Evolutionary conservation across 2,888 invertebrate species (phyloP), one percentile per base, ranked within the genome.

Genomic region (Panzeria rudis): DNA sequence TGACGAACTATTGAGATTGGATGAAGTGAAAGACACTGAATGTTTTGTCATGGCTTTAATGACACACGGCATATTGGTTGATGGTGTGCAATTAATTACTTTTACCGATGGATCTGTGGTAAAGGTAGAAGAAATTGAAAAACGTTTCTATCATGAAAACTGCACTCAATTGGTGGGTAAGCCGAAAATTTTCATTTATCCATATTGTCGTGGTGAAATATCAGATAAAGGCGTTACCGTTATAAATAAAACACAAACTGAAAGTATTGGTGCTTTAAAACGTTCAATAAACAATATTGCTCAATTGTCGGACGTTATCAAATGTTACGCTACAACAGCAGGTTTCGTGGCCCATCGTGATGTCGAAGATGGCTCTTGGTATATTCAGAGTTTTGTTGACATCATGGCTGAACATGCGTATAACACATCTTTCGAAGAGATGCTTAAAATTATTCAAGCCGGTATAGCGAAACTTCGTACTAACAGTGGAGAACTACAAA

Each of bases 171-270:
- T 96, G 82, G 88, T 90, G 11, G 93, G 93, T 72, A 94, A 95
- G 88, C 96, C 96, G 25, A 96, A 96, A 92, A 94, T 96, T 76
- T 95, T 96, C 89, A 93, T 96, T 81, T 95, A 96, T 89, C 96
- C 96, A 89, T 94, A 94, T 87, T 96, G 96, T 92, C 94, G 93
- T 56, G 93, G 93, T 13, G 77, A 86, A 20, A 83, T 86, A 13
- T 88, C 90, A n/a, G 93, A 92, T 87, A 88, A 88, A 54, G 93
- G 93, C 44, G 88, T 88, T 25, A 29, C 23, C 4, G 25, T 73
- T 52, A 23, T 41, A 7, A 76, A 62, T 32, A 52, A 80, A 61
- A 38, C 86, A 8, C 86, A 87, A 77, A 87, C 88, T 23, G 88
- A 88, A 76, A 32, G 87, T 32, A 68, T 77, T 6, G 41, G 29